These are phyloP conservation scores for Turnix velox DNA, from an alignment of 2,113 vertebrate genomes.

Conservation along the genomic window DNA sequence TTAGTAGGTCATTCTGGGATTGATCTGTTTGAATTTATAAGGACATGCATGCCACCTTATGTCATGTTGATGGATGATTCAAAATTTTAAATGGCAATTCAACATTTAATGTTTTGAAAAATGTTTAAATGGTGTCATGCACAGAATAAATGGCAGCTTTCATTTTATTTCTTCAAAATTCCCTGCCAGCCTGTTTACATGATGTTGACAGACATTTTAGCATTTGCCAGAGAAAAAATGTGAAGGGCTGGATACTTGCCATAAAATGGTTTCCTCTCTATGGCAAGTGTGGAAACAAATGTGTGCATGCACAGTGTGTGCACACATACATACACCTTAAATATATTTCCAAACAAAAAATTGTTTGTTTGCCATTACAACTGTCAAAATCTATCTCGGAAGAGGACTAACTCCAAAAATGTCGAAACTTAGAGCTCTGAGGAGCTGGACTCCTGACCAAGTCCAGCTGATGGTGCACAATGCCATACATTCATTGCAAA, in stretches of 20 bases:
- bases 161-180: conserved; percentile 62
- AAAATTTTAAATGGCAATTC: conserved; percentile 60
- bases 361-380: conserved; percentile 23
- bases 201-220: conserved; percentile 63
- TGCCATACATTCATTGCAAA: not conserved
- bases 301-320: conserved; percentile 19
- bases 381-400: not conserved
- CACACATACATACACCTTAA: conserved; percentile 38
- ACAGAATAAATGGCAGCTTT: conserved; percentile 63
- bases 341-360: conserved; percentile 54
- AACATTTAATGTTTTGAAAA: conserved; percentile 51
- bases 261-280: conserved; percentile 52
- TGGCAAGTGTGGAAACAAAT: conserved; percentile 44
- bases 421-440: not conserved
- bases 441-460: not conserved
- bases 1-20: conserved; percentile 49
- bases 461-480: not conserved
- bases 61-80: conserved; percentile 41
- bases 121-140: conserved; percentile 54
- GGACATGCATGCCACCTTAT: conserved; percentile 21
- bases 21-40: conserved; percentile 52
- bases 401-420: not conserved
- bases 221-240: conserved; percentile 65
- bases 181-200: conserved; percentile 30
- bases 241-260: conserved; percentile 46